Conservation (phyloP, 1,140 invertebrate genomes). For the Teleopsis dalmanni region DNA sequence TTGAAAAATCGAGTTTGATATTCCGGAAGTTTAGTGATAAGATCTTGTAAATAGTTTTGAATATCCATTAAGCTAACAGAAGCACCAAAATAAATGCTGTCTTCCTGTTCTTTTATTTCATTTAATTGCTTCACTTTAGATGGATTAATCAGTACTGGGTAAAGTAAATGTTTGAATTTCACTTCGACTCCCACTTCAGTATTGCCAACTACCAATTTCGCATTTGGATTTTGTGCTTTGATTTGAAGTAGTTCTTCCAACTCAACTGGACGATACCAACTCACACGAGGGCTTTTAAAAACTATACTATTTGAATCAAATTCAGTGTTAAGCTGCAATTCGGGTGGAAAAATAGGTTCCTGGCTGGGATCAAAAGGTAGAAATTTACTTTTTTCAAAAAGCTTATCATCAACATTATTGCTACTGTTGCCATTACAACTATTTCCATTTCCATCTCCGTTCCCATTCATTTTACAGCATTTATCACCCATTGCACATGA, state of each 20-base stretch:
- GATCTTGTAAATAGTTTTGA: slow-evolving; percentile 52
- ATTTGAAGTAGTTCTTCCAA: slow-evolving; percentile 63
- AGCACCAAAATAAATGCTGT: slow-evolving; percentile 67
- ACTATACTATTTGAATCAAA: slow-evolving; percentile 59
- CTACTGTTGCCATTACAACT: slow-evolving; percentile 29
- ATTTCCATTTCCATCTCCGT: slow-evolving; percentile 16
- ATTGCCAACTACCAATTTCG: slow-evolving; percentile 90
- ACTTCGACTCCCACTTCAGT: slow-evolving; percentile 91
- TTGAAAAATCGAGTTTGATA: slow-evolving; percentile 63
- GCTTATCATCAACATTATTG: slow-evolving; percentile 38
- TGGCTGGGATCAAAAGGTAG: slow-evolving; percentile 73
- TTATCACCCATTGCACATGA: slow-evolving; percentile 50
- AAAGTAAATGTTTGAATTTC: slow-evolving; percentile 79
- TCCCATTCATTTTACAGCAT: slow-evolving; percentile 34
- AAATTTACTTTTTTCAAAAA: slow-evolving; percentile 64
- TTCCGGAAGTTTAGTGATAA: slow-evolving; percentile 52
- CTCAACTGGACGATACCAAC: slow-evolving; percentile 73
- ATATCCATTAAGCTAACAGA: slow-evolving; percentile 71
- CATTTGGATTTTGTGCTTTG: slow-evolving; percentile 64
- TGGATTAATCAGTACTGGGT: slow-evolving; percentile 75
- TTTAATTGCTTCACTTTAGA: slow-evolving; percentile 63
- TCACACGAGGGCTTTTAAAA: slow-evolving; percentile 60
- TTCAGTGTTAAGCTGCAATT: slow-evolving; percentile 61
- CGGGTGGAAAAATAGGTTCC: slow-evolving; percentile 91
- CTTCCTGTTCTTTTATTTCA: slow-evolving; percentile 48